A percentile compares a stretch with the other conserved stretches of the same genome.
phyloP scores from a whole-genome alignment of 1,140 invertebrate species.

The Leptopilina clavipes region DNA sequence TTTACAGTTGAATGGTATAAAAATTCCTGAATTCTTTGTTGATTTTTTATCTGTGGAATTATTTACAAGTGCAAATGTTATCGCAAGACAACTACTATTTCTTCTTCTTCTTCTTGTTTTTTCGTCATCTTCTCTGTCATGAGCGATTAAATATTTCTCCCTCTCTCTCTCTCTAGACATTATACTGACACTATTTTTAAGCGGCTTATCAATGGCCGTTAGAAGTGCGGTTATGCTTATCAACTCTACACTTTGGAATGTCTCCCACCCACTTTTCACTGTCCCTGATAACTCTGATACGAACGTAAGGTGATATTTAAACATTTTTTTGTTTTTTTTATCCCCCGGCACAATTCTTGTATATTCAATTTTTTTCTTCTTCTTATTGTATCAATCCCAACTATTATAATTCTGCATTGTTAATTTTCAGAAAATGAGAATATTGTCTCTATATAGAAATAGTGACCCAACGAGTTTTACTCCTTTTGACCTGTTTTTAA shows the following conservation, averaged over 20 bases:
- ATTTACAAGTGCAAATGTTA: slow-evolving; percentile 21
- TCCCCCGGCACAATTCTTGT: no score
- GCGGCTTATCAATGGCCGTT: slow-evolving; percentile 23
- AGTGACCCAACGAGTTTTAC: neutral
- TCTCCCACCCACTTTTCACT: slow-evolving; percentile 41
- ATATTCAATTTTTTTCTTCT: neutral
- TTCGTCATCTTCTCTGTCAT: neutral
- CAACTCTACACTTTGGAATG: slow-evolving; percentile 56
- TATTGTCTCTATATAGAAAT: neutral
- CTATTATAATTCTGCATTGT: neutral
- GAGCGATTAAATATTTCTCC: slow-evolving; percentile 7
- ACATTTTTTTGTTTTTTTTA: neutral
- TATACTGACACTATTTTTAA: slow-evolving; percentile 7
- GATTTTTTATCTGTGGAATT: neutral
- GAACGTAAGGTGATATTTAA: slow-evolving; percentile 1
- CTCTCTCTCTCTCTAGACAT: neutral
- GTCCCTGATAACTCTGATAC: neutral
- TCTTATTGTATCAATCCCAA: neutral
- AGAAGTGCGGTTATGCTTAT: slow-evolving; percentile 47
- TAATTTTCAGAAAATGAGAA: neutral
- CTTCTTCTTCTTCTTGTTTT: neutral
- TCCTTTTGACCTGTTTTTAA: slow-evolving; percentile 25
- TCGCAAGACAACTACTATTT: neutral
- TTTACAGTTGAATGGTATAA: no score
- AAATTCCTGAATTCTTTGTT: neutral